These are phyloP conservation scores for Dolichoris vasculosae DNA, from an alignment of 1,140 invertebrate genomes.

Conservation along the genomic window DNA sequence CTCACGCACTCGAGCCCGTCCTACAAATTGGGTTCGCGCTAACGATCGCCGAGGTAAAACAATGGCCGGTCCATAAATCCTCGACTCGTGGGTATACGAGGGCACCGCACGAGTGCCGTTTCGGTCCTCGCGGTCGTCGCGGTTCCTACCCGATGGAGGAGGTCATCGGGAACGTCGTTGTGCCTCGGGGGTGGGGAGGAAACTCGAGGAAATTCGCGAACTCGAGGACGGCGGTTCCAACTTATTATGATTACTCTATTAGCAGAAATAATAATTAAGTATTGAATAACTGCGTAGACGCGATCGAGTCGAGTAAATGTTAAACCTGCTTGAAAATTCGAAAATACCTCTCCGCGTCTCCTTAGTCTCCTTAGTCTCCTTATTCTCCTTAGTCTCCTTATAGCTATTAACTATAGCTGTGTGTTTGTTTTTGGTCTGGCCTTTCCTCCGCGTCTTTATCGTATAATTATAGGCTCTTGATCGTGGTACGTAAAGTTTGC, in stretches of 20 bases:
- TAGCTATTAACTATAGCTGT: slow-evolving; percentile 25
- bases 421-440: slow-evolving; percentile 17
- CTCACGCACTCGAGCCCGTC: not conserved
- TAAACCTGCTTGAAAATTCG: not conserved
- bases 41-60: slow-evolving; percentile 53
- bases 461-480: slow-evolving; percentile 56
- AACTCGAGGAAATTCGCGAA: no score
- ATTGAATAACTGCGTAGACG: not conserved
- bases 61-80: slow-evolving; percentile 53
- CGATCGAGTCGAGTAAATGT: slow-evolving; percentile 13
- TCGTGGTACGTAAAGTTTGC: not conserved
- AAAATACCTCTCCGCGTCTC: not conserved
- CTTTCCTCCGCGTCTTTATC: slow-evolving; percentile 54
- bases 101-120: not conserved
- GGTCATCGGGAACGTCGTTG: no score
- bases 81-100: not conserved
- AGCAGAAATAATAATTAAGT: no score
- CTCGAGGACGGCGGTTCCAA: no score
- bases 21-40: slow-evolving; percentile 55
- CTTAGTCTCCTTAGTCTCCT: no score
- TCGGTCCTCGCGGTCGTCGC: not conserved
- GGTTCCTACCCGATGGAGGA: not conserved
- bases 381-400: no score
- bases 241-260: no score
- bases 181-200: no score